phyloP scores from a whole-genome alignment of 2,888 invertebrate genomes.

The Cephonodes hylas region DNA sequence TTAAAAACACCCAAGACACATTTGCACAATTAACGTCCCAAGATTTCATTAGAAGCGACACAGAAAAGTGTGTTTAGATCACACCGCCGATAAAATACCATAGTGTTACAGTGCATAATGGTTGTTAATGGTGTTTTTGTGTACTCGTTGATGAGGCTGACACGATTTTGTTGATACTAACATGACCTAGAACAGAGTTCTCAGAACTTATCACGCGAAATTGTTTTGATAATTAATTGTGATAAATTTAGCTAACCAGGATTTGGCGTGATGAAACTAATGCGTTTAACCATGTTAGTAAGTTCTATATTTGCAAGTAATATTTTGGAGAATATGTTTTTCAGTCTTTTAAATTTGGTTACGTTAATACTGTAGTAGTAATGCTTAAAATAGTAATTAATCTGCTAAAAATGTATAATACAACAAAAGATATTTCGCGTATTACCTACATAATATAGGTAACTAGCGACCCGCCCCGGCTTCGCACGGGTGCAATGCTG shows the following conservation, averaged over 20 bases:
- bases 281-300: no score
- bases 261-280: neutral
- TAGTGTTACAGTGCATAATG: slow-evolving; percentile 16
- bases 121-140: slow-evolving; percentile 28
- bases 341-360: no score
- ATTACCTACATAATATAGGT: no score
- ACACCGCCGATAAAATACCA: slow-evolving; percentile 9
- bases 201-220: neutral
- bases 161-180: slow-evolving; percentile 8
- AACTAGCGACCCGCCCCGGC: no score
- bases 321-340: no score
- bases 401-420: no score
- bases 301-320: no score
- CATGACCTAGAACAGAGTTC: neutral
- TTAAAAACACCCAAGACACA: neutral
- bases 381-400: no score
- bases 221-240: neutral
- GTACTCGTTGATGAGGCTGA: slow-evolving; percentile 13
- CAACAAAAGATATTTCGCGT: no score
- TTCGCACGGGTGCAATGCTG: no score
- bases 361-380: no score
- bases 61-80: neutral
- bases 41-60: neutral
- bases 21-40: neutral
- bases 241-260: neutral